Base-by-base conservation (phyloP, 2,888 invertebrate species). In the Prenolepis imparis region DNA sequence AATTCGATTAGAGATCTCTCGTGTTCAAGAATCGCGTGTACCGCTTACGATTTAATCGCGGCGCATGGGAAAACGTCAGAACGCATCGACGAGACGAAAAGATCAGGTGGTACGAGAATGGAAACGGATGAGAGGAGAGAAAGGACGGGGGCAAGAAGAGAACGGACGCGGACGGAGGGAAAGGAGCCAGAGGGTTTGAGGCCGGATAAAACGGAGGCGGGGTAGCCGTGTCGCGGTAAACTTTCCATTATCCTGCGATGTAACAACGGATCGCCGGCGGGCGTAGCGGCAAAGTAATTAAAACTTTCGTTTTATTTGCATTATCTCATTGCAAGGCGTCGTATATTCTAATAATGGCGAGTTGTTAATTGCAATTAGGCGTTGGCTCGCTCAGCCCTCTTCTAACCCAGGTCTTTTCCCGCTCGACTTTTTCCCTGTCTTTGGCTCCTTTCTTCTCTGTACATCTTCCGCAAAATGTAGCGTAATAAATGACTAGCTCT, bases 261-360 rank as follows among this genome's bases (percentile, higher is more conserved):
- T 92, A 93, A 93, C 92, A 92, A 93, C 92, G 92, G 91, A 89
- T 92, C 92, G 92, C 92, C 92, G 91, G 85, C 88, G 92, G 92
- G 91, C 92, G 92, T 91, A 93, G 91, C 91, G 90, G 92, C 93
- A 93, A 94, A 94, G 94, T 94, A 94, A 94, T 94, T 94, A 94
- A 94, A 94, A 94, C 94, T 94, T 94, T 94, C 93, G 92, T 94
- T 94, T 94, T 94, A 94, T 94, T 94, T 94, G 93, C 94, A 94
- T 94, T 94, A 94, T 94, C 94, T 94, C 93, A 94, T 94, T 94
- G 94, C 93, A 91, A 93, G 92, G 93, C 93, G 92, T 93, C 93
- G 94, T 94, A 93, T 94, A 94, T 94, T 94, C 93, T 94, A 94
- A 94, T 93, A 93, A 93, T 93, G 93, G 93, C 91, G 93, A 94